Base-by-base conservation (phyloP, 2,888 invertebrate species). In the Drosophila hamatofila region DNA sequence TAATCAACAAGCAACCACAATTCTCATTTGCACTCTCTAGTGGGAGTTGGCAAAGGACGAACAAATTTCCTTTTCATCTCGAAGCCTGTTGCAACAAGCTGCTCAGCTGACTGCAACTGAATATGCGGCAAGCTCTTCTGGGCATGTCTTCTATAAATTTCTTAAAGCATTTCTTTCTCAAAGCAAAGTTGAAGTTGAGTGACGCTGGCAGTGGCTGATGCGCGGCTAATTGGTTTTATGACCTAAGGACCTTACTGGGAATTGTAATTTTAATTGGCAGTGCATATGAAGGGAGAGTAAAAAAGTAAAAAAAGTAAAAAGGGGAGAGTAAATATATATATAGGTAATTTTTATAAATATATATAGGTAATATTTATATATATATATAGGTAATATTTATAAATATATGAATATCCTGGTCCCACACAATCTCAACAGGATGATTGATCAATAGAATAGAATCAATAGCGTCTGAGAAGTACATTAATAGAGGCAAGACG, bases 181-280 rank as follows among this genome's bases (percentile, higher is more conserved):
- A 41, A 49, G 23, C 12, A 18, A 18, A 57, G 27, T 37, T 42
- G 18, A 52, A 23, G 25, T 12, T 33, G 14, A 54, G 39, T 5
- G n/a, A 21, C 12, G 27, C 41, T 37, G 42, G 18, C 33, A 48
- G 46, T 21, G 33, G 52, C n/a, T 37, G 33, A 18, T 33, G n/a
- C 49, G 9, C 9, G 39, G 58, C 52, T 69, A 69, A 69, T 69
- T 69, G 69, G 18, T 69, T 69, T 69, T 59, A 54, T 42, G 35
- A 59, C 69, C 69, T 48, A 8, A 16, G 69, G 16, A 46, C 23
- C 7, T 41, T 48, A 11, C 46, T 23, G 11, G 33, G 11, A 54
- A 35, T n/a, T 35, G 14, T 41, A 59, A 58, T 35, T 27, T 27
- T 21, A 51, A 55, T 67, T 27, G 37, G 25, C 16, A 21, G 8